Evolutionary conservation across 2,888 invertebrate genomes (phyloP), one percentile per base, ranked within the genome.

Genomic region (Hemithea aestivaria): DNA sequence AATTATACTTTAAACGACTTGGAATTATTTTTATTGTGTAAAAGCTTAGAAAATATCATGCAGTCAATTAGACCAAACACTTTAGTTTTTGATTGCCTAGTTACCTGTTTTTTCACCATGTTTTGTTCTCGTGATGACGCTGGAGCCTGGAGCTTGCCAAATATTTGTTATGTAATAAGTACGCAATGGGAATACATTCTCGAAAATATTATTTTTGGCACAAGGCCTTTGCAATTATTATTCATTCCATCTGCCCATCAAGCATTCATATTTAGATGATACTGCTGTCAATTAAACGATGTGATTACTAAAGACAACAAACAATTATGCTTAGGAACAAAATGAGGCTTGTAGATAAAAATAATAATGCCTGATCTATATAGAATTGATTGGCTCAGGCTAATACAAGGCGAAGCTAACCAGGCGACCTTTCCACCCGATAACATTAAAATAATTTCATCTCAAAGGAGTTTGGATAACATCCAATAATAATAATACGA

Each of bases 401-500:
- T 26, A 22, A 40, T 26, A n/a, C 16, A 2, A 5, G 16, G 7
- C 22, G 2, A 1, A 7, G 8, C 16, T 26, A 16, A 30, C 21
- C 34, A 20, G 27, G 26, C 30, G 28, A 31, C 36, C 36, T 28
- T 27, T 12, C 8, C 9, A 26, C 12, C 12, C 29, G 33, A 27
- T 38, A 36, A 36, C 37, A 36, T 39, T 43, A 27, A 23, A 38
- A 37, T 42, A 43, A 40, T 45, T 37, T 41, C 23, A 44, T 33
- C 35, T 45, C 20, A 24, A 39, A 40, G 27, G 36, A 40, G 40
- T 40, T 53, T 53, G 52, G 52, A 53, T 40, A 32, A 26, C 27
- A 24, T 53, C 52, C 52, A 53, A 53, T 22, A 34, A 35, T 33
- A 53, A 53, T 22, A 34, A 35, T 33, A 42, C 29, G 35, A 42